These are phyloP conservation scores for Globicephala melas DNA, from an alignment of 2,113 vertebrate species.

Conservation along the genomic window DNA sequence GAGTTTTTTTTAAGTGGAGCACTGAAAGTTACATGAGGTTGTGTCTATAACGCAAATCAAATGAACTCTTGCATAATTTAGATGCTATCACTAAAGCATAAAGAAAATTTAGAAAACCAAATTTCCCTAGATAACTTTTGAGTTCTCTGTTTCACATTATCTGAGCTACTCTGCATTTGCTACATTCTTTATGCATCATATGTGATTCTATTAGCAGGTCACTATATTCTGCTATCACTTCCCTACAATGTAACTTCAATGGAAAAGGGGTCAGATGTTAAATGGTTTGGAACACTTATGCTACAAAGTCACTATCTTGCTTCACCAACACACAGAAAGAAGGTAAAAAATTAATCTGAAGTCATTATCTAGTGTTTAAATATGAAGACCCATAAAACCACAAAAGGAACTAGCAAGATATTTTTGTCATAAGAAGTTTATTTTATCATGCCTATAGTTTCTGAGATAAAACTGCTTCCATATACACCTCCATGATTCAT, in stretches of 20 bases:
- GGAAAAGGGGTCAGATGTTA: not conserved
- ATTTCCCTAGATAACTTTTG: not conserved
- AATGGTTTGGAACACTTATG: not conserved
- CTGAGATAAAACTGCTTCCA: not conserved
- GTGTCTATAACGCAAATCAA: not conserved
- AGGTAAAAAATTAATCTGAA: slow-evolving; percentile 16
- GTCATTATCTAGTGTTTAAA: not conserved
- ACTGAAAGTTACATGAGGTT: not conserved
- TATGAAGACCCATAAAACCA: not conserved
- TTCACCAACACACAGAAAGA: slow-evolving; percentile 14
- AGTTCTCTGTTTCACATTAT: not conserved
- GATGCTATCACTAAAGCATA: not conserved
- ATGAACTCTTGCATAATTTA: not conserved
- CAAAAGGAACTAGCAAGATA: slow-evolving; percentile 16
- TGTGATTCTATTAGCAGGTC: not conserved
- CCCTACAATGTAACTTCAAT: not conserved
- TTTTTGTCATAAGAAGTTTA: not conserved
- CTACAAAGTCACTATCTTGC: not conserved
- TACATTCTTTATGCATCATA: not conserved
- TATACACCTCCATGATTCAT: not conserved
- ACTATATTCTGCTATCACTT: not conserved
- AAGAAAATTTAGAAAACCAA: not conserved
- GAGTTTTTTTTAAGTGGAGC: not conserved
- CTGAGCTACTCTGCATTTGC: not conserved
- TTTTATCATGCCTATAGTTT: not conserved